Base-by-base conservation (phyloP, 1,140 invertebrate genomes). In the Drosophila aff. region DNA sequence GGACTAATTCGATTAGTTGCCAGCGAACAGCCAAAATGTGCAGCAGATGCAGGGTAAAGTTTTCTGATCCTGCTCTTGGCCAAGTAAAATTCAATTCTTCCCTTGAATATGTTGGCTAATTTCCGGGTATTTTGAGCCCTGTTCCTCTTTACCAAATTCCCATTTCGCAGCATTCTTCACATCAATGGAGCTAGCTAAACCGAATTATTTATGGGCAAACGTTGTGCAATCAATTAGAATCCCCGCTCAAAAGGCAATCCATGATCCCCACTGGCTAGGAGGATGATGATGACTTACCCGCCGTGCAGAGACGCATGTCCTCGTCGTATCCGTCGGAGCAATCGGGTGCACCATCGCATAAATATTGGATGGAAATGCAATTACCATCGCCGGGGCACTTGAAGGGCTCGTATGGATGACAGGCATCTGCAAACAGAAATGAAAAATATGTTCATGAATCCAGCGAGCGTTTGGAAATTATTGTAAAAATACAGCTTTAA, bases 321-420 rank as follows among this genome's bases (percentile, higher is more conserved):
- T 96, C 95, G 82, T 98, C 97, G 59, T 92, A 93, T 46, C 97
- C 97, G 82, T 99, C 97, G 26, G 96, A 96, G 94, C 98, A 99
- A 93, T 99, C 98, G 1, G 97, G 96, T 0, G 97, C 97, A 41
- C 98, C 98, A 90, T 99, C 98, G 93, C 97, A 99, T 74, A 96
- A 95, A 94, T 99, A 99, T 92, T 98, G 97, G 93, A 99, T 98
- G 63, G 97, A 98, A 93, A 99, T 98, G 93, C 98, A 99, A 89
- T 96, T 96, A 71, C 96, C 96, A 91, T 98, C 97, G 64, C 97
- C 97, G 2, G 98, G 98, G 93, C 98, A 99, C 92, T 97, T 97
- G 94, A 99, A 99, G 15, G 98, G 98, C 92, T 99, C 97, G 93
- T 98, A 98, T 0, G 97, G 96, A 87, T 97, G 97, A 91, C 97